A percentile compares a stretch with the other conserved stretches of the same genome.
Evolutionary conservation across 2,888 invertebrate species (phyloP).

Genomic region (Dromius quadrimaculatus): DNA sequence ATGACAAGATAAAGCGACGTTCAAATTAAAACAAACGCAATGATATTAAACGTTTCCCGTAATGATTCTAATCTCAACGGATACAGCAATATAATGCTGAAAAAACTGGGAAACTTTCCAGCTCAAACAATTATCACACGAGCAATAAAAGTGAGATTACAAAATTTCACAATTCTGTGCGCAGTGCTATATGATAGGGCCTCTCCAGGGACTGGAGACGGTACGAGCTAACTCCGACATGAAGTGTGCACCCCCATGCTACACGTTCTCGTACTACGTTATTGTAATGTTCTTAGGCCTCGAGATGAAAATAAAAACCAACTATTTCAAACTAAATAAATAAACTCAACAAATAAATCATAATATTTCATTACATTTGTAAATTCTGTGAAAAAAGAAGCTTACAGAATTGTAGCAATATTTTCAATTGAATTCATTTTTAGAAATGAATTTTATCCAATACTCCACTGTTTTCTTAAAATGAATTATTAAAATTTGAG

Average conservation of each 20-base stretch:
- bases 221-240: conserved; percentile 53
- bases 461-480: no score
- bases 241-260: neutral
- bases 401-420: no score
- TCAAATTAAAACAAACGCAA: conserved; percentile 52
- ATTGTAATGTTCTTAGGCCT: neutral
- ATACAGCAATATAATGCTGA: conserved; percentile 47
- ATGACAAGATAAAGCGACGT: conserved; percentile 32
- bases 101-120: conserved; percentile 47
- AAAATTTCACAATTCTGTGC: conserved; percentile 57
- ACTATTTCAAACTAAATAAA: no score
- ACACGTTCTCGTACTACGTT: conserved; percentile 7
- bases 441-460: no score
- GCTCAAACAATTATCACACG: conserved; percentile 56
- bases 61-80: conserved; percentile 52
- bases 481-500: no score
- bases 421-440: no score
- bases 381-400: no score
- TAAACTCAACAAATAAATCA: no score
- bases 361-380: no score
- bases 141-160: conserved; percentile 58
- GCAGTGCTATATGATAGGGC: conserved; percentile 56
- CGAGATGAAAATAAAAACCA: no score
- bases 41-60: conserved; percentile 51
- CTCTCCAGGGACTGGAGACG: conserved; percentile 55